A percentile compares a stretch with the other conserved stretches of the same genome.
phyloP scores from a whole-genome alignment of 2,888 invertebrate species.

The Apocheima hispidaria region DNA sequence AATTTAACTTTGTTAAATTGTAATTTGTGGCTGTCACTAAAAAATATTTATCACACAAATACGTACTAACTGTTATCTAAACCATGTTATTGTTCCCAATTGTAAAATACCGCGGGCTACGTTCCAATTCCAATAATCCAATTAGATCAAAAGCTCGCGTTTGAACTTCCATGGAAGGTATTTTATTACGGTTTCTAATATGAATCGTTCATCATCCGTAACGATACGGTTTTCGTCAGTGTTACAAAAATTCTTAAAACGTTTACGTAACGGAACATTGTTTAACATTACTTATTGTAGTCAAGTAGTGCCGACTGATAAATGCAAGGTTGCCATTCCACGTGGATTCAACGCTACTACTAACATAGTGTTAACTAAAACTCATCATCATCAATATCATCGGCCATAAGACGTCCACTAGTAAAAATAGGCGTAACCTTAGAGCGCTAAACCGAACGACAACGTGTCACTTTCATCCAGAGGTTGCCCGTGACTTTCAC shows the following conservation, averaged over 20 bases:
- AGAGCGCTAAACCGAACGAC: too few species aligned
- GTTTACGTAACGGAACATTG: conserved; percentile 11
- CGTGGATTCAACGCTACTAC: too few species aligned
- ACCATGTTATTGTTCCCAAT: conserved; percentile 26
- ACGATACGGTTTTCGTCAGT: conserved; percentile 40
- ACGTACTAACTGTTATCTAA: conserved; percentile 13
- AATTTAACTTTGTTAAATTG: too few species aligned
- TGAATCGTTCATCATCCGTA: conserved; percentile 38
- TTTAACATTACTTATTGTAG: conserved; percentile 11
- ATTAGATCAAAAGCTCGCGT: conserved; percentile 32
- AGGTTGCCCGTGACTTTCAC: too few species aligned
- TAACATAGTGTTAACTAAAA: too few species aligned
- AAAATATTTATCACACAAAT: conserved; percentile 36
- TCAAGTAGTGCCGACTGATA: background rate
- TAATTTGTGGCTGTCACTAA: conserved; percentile 37
- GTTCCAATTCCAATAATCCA: conserved; percentile 29
- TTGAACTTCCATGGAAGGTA: conserved; percentile 40
- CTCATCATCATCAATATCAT: too few species aligned
- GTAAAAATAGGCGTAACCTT: too few species aligned
- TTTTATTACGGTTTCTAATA: conserved; percentile 38
- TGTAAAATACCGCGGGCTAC: conserved; percentile 43
- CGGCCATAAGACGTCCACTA: too few species aligned
- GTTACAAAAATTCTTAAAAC: conserved; percentile 29
- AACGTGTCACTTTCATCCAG: too few species aligned
- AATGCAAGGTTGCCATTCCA: background rate